Conservation (phyloP, 2,113 vertebrate species). For the Petroica traversi region DNA sequence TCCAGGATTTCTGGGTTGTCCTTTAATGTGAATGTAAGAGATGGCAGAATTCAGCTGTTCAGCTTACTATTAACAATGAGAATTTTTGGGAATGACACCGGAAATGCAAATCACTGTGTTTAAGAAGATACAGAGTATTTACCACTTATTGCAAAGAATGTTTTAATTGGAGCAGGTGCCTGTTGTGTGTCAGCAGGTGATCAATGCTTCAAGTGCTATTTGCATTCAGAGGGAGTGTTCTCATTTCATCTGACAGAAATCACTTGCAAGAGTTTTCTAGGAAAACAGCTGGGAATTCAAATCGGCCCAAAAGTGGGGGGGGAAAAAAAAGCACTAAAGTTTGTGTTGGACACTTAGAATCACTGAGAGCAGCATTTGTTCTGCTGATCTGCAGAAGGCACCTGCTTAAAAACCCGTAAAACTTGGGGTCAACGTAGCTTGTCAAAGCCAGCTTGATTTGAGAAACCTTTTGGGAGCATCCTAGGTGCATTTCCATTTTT, state of each 20-base stretch:
- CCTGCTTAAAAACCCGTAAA: conserved; percentile 24
- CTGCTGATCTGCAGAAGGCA: not conserved
- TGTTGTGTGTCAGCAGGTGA: conserved; percentile 46
- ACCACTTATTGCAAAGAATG: not conserved
- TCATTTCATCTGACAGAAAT: not conserved
- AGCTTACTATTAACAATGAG: conserved; percentile 73
- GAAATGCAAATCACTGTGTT: conserved; percentile 33
- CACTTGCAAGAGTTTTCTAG: not conserved
- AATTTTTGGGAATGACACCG: conserved; percentile 18
- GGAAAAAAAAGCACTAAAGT: not conserved
- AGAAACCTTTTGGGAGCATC: not conserved
- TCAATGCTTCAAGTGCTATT: conserved; percentile 3
- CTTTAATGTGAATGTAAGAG: conserved; percentile 56
- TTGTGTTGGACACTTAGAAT: not conserved
- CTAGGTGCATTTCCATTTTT: not conserved
- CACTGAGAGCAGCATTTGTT: not conserved
- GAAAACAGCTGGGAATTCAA: not conserved
- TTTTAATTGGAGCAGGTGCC: conserved; percentile 39
- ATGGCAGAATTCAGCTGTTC: conserved; percentile 67
- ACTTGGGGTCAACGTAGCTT: conserved; percentile 44
- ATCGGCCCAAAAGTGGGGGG: not conserved
- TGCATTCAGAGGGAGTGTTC: not conserved
- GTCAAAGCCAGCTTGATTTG: not conserved
- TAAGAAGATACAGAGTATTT: not conserved
- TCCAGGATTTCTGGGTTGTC: conserved; percentile 47